A percentile compares a stretch with the other conserved stretches of the same genome.
Evolutionary conservation across 2,113 vertebrate species (phyloP).

Genomic region (Mormyrus iriodes): DNA sequence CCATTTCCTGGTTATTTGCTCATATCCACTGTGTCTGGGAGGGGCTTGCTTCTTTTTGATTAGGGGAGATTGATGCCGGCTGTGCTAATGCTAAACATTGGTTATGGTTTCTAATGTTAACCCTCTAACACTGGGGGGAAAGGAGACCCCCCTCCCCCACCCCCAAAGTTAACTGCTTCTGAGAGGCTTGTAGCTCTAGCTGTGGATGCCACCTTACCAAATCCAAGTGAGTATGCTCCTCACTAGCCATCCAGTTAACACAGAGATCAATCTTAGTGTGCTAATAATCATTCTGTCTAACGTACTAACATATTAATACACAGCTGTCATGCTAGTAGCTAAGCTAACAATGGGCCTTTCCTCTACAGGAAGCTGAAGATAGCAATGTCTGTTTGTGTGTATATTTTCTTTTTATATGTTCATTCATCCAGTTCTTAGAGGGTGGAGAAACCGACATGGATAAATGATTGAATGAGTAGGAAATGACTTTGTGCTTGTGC

Average conservation of each 20-base stretch:
- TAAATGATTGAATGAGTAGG: not conserved
- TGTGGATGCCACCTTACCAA: conserved; percentile 43
- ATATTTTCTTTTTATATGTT: not conserved
- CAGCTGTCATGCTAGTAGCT: not conserved
- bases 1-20: conserved; percentile 17
- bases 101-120: conserved; percentile 40
- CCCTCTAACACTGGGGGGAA: conserved; percentile 40
- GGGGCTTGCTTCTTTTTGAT: conserved; percentile 72
- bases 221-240: conserved; percentile 17
- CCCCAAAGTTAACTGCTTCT: not conserved
- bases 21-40: conserved; percentile 20
- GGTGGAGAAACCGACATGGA: not conserved
- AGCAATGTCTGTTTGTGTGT: not conserved
- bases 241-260: not conserved
- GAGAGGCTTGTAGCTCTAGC: conserved; percentile 33
- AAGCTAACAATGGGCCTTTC: not conserved
- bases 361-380: not conserved
- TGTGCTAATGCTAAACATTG: conserved; percentile 69
- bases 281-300: not conserved
- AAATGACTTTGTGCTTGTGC: not conserved
- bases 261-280: not conserved
- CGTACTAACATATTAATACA: conserved; percentile 14
- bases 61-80: conserved; percentile 70
- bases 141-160: not conserved
- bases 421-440: not conserved